Percentiles rank a stretch among this genome's conserved stretches.
Conservation (phyloP, 2,888 invertebrate species). For the Dolichopus griseipennis region DNA sequence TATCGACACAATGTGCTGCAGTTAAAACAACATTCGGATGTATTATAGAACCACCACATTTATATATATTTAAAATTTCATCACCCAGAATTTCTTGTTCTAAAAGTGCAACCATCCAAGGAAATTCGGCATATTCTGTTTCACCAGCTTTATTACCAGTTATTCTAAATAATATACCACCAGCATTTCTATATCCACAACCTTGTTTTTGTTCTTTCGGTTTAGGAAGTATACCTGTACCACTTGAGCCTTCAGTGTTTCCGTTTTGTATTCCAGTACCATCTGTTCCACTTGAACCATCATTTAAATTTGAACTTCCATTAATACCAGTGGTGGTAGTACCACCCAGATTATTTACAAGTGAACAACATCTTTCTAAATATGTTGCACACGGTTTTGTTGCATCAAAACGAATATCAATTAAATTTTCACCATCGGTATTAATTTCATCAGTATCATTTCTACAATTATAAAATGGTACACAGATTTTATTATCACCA, state of each 20-base stretch:
- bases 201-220: slow-evolving; percentile 28
- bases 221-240: slow-evolving; percentile 24
- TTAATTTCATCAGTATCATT: slow-evolving; percentile 46
- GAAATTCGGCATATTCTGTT: slow-evolving; percentile 47
- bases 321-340: not conserved
- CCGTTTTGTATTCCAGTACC: too few species aligned
- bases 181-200: slow-evolving; percentile 63
- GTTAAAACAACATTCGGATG: slow-evolving; percentile 58
- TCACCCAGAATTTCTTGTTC: slow-evolving; percentile 42
- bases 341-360: not conserved
- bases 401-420: slow-evolving; percentile 65
- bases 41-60: slow-evolving; percentile 39
- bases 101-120: slow-evolving; percentile 49
- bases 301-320: slow-evolving; percentile 8
- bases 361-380: slow-evolving; percentile 33
- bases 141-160: slow-evolving; percentile 51
- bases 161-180: slow-evolving; percentile 65
- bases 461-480: slow-evolving; percentile 66
- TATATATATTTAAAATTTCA: slow-evolving; percentile 42
- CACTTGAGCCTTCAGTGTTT: not conserved
- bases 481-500: slow-evolving; percentile 46
- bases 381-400: slow-evolving; percentile 46
- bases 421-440: slow-evolving; percentile 59
- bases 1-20: slow-evolving; percentile 65
- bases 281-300: not conserved